Conservation (phyloP, 2,797 vertebrate genomes). For the Urocyon cinereoargenteus region DNA sequence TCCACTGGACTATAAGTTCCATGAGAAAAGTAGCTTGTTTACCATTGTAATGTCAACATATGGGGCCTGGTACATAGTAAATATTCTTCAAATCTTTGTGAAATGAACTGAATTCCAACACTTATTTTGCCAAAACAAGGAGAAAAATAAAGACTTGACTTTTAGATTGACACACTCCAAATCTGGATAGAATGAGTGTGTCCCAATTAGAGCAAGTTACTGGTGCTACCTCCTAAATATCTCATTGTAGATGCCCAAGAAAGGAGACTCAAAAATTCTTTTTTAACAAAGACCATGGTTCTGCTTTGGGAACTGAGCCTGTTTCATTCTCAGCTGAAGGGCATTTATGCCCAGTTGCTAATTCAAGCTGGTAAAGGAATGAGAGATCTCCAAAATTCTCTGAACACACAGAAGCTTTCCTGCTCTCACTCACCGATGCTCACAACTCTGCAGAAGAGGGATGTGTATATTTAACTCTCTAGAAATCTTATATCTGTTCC, state of each 20-base stretch:
- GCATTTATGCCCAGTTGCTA: neutral
- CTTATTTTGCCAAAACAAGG: neutral
- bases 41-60: neutral
- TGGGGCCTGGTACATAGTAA: neutral
- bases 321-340: neutral
- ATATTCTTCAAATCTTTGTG: neutral
- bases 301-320: neutral
- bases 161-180: neutral
- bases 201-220: neutral
- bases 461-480: neutral
- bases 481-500: constrained; percentile 61
- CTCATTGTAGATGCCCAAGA: neutral
- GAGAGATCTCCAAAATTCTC: neutral
- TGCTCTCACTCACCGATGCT: neutral
- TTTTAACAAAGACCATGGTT: neutral
- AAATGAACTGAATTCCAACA: neutral
- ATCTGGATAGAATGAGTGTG: neutral
- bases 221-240: neutral
- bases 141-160: neutral
- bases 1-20: neutral
- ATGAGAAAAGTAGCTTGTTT: neutral
- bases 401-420: neutral
- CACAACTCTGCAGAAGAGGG: constrained; percentile 43
- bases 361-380: neutral
- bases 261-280: neutral